Conservation (phyloP, 92 coral and sea anemone species). For the Bergia puertoricense region DNA sequence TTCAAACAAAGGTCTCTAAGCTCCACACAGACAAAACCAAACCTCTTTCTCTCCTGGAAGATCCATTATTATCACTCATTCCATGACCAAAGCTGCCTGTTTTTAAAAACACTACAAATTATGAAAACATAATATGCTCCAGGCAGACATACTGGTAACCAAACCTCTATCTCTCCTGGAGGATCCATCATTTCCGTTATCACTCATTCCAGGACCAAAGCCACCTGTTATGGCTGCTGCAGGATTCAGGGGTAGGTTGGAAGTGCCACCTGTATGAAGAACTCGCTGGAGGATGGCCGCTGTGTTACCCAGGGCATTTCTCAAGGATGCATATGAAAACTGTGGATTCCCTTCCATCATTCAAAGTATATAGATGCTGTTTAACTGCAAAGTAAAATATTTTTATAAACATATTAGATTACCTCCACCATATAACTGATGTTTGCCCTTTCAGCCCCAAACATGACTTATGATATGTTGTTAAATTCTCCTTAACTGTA, state of each 20-base stretch:
- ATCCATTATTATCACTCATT: not conserved
- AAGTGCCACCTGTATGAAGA: slow-evolving; percentile 12
- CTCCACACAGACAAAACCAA: not conserved
- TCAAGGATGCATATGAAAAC: slow-evolving; percentile 33
- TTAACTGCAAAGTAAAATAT: not conserved
- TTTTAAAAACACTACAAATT: no score
- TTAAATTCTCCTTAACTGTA: no score
- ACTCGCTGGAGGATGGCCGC: slow-evolving; percentile 36
- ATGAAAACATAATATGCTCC: no score
- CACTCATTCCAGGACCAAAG: slow-evolving; percentile 8
- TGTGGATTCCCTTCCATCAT: slow-evolving; percentile 35
- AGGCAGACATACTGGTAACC: not conserved
- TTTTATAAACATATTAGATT: no score
- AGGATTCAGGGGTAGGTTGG: not conserved
- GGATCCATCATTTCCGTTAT: not conserved
- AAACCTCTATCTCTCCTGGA: slow-evolving; percentile 19
- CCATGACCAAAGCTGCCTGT: slow-evolving; percentile 15
- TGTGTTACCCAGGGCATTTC: slow-evolving; percentile 40
- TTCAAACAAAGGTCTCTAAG: no score
- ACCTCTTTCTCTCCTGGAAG: slow-evolving; percentile 21
- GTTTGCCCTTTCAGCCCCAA: no score
- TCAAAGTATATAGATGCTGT: not conserved
- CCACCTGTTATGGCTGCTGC: not conserved
- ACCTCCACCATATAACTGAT: no score
- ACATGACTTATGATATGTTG: no score